Conservation (phyloP, 2,113 vertebrate genomes). For the Trichomycterus rosablanca region DNA sequence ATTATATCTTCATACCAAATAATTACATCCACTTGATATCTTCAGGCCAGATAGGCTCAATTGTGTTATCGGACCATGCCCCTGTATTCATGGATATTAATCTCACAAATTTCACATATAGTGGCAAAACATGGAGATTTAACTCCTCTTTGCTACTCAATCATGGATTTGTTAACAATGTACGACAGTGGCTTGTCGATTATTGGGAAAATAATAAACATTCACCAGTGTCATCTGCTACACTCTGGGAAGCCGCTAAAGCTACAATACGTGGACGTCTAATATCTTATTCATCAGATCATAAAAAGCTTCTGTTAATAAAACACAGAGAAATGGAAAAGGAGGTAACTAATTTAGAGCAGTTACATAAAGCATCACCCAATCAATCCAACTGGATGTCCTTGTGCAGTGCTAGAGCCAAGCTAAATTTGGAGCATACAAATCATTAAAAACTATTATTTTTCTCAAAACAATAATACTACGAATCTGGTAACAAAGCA, state of each 20-base stretch:
- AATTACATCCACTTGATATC: background rate
- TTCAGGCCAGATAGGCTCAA: background rate
- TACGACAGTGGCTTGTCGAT: background rate
- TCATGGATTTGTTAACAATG: background rate
- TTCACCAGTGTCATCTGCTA: background rate
- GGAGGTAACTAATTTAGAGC: background rate
- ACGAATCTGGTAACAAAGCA: background rate
- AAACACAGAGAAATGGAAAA: background rate
- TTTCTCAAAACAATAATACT: conserved; percentile 11
- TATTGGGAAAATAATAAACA: background rate
- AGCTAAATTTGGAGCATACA: background rate
- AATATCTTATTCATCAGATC: background rate
- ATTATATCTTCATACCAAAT: conserved; percentile 3
- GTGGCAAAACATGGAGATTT: background rate
- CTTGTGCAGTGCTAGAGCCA: background rate
- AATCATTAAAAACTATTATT: conserved; percentile 5
- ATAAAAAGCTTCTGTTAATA: background rate
- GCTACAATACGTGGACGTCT: background rate
- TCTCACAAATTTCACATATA: background rate
- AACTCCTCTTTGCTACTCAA: background rate
- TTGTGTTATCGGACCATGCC: background rate
- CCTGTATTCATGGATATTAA: background rate
- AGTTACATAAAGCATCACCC: background rate
- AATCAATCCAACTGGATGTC: background rate
- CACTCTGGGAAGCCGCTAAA: conserved; percentile 3